Evolutionary conservation across 1,140 invertebrate species (phyloP).

Genomic region (Zaprionus gabonicus): DNA sequence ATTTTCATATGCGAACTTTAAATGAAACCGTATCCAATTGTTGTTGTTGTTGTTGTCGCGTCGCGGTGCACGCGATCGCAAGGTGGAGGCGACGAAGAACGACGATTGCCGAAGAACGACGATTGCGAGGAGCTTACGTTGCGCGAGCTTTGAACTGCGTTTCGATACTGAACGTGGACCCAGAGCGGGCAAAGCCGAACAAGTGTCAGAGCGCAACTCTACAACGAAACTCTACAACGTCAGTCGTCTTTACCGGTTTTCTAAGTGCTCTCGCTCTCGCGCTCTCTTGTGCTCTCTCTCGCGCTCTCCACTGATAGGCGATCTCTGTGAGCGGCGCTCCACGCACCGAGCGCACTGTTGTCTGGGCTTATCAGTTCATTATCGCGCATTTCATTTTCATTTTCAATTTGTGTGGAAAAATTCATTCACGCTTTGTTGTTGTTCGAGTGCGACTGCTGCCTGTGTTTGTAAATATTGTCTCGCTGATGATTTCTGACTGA

Average conservation of each 20-base stretch:
- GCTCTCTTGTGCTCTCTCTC: not conserved
- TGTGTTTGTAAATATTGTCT: slow-evolving; percentile 55
- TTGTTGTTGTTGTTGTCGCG: slow-evolving; percentile 26
- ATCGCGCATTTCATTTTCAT: slow-evolving; percentile 66
- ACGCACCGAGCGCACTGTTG: slow-evolving; percentile 22
- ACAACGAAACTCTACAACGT: slow-evolving; percentile 50
- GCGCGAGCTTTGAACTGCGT: slow-evolving; percentile 64
- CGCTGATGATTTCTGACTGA: slow-evolving; percentile 66
- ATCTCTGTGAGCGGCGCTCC: slow-evolving; percentile 62
- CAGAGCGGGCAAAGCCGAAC: slow-evolving; percentile 59
- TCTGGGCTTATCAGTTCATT: slow-evolving; percentile 70
- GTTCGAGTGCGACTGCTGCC: not conserved
- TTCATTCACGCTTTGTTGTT: slow-evolving; percentile 73
- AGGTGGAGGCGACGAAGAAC: slow-evolving; percentile 28
- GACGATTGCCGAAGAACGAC: slow-evolving; percentile 9
- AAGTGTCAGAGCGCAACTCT: slow-evolving; percentile 68
- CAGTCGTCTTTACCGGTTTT: slow-evolving; percentile 57
- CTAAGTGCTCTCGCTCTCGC: slow-evolving; percentile 17
- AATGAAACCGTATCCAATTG: slow-evolving; percentile 71
- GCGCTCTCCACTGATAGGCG: slow-evolving; percentile 46
- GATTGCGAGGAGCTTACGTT: slow-evolving; percentile 44
- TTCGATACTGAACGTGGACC: slow-evolving; percentile 62
- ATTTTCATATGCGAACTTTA: slow-evolving; percentile 36
- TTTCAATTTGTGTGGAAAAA: slow-evolving; percentile 76
- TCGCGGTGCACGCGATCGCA: slow-evolving; percentile 39